Evolutionary conservation across 2,888 invertebrate genomes (phyloP), one percentile per base, ranked within the genome.

Genomic region (Pachycephus smyrnensis): DNA sequence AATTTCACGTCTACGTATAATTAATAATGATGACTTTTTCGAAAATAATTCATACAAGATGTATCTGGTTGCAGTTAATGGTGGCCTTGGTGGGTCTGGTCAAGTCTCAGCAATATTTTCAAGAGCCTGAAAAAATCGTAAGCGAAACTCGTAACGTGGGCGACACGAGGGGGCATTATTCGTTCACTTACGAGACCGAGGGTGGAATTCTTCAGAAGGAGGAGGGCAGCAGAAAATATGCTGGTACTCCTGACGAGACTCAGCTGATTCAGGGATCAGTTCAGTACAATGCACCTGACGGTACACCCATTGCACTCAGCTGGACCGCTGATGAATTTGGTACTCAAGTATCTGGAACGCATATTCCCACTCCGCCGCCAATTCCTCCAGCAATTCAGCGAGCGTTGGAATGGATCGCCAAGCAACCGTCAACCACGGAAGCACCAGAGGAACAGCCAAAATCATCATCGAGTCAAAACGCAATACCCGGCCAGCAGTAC

Each of bases 261-360:
- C 91, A 91, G 73, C 78, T 91, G 78, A 91, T 91, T 68, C 91
- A 91, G 73, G 91, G 91, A 1, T 91, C 91, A 0, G 91, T 91
- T 0, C 91, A 91, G 77, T 91, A 91, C 83, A 91, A 91, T 76
- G 91, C 91, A 0, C 91, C 91, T 0, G 91, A 91, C 76, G 91
- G 91, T 12, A 91, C 91, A 0, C 91, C 91, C 4, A 88, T 91
- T 36, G 89, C 91, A 12, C 80, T 90, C 40, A 91, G 91, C 79
- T 91, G 91, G 91, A 91, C 91, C 0, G 91, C 91, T 40, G 91
- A 91, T 73, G 91, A 91, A 75, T 91, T 88, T 68, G 91, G 91
- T 0, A 84, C 90, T 12, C 91, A 90, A 81, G 90, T 91, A 11
- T 85, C 87, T 1, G 90, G 90, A 6, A 86, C 86, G 55, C 91